A percentile compares a stretch with the other conserved stretches of the same genome.
Conservation (phyloP, 2,113 vertebrate genomes). For the Sinocyclocheilus maitianheensis region DNA sequence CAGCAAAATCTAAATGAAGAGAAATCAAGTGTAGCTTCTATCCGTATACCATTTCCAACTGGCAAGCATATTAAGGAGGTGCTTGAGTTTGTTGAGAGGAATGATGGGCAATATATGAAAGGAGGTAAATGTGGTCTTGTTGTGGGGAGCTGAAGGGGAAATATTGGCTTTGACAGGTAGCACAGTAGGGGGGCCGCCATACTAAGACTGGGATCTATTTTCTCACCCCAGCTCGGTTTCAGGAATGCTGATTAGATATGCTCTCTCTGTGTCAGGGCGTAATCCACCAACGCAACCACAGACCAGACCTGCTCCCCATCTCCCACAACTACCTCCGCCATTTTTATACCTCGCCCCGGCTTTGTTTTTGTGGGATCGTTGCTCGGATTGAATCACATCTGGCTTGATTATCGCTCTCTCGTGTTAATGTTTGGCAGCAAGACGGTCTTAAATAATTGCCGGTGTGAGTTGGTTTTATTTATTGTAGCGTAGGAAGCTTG, state of each 20-base stretch:
- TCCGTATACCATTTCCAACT: neutral
- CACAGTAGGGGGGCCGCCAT: slow-evolving; percentile 56
- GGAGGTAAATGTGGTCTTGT: slow-evolving; percentile 49
- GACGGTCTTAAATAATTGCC: slow-evolving; percentile 43
- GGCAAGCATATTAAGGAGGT: neutral
- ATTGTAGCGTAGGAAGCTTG: slow-evolving; percentile 38
- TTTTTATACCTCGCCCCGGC: neutral
- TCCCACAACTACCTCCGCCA: slow-evolving; percentile 13
- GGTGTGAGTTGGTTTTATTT: slow-evolving; percentile 13
- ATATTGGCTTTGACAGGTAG: slow-evolving; percentile 64
- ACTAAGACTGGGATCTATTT: slow-evolving; percentile 56
- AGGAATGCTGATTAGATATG: slow-evolving; percentile 64
- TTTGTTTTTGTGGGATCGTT: neutral
- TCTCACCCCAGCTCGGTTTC: slow-evolving; percentile 51
- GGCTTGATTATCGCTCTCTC: slow-evolving; percentile 10
- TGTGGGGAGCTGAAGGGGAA: slow-evolving; percentile 59
- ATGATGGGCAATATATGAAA: slow-evolving; percentile 58
- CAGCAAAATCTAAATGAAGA: neutral
- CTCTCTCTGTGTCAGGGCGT: slow-evolving; percentile 50
- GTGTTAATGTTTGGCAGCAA: neutral
- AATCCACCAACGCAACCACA: slow-evolving; percentile 43
- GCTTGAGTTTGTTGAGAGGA: slow-evolving; percentile 21
- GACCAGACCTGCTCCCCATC: slow-evolving; percentile 42
- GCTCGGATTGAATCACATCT: neutral
- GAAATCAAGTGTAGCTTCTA: neutral